These are phyloP conservation scores for Glossophaga mutica DNA, from an alignment of 2,797 vertebrate species.

Conservation along the genomic window DNA sequence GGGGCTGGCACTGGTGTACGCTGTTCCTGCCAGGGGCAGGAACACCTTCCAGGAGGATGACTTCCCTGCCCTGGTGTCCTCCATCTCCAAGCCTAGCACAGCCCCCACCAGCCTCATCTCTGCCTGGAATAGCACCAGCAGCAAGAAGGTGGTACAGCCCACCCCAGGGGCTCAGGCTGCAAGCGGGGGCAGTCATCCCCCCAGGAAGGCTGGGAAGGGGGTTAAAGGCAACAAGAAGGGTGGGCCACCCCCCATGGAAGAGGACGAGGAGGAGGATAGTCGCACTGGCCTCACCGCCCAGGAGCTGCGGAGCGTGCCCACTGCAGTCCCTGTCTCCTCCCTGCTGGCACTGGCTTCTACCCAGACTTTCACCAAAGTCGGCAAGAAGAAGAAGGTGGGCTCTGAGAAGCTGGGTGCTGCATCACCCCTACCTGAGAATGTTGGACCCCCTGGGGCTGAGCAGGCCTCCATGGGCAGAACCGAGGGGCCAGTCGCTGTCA, in stretches of 20 bases:
- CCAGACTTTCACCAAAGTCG: conserved; percentile 83
- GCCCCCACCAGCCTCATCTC: conserved; percentile 84
- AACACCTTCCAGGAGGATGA: conserved; percentile 96
- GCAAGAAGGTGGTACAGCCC: conserved; percentile 81
- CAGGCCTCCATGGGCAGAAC: conserved; percentile 40
- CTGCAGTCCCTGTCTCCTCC: conserved; percentile 91
- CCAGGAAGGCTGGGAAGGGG: conserved; percentile 85
- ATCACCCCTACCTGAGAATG: conserved; percentile 40
- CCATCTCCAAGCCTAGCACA: conserved; percentile 81
- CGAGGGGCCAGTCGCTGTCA: background rate
- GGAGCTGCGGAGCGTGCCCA: conserved; percentile 87
- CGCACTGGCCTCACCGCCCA: conserved; percentile 81
- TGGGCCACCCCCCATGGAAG: conserved; percentile 68
- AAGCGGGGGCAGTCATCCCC: conserved; percentile 67
- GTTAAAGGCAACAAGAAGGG: conserved; percentile 79
- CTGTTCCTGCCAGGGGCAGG: conserved; percentile 81
- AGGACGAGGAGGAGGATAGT: conserved; percentile 82
- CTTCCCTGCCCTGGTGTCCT: conserved; percentile 96
- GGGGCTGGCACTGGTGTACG: conserved; percentile 82
- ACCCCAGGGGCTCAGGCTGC: conserved; percentile 43
- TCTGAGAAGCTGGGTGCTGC: conserved; percentile 75
- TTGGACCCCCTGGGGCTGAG: conserved; percentile 84
- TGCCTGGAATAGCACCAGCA: conserved; percentile 87
- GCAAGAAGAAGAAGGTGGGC: conserved; percentile 89
- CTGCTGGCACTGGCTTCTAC: conserved; percentile 85